Evolutionary conservation across 2,888 invertebrate genomes (phyloP).

Genomic region (Tuberolachnus salignus): DNA sequence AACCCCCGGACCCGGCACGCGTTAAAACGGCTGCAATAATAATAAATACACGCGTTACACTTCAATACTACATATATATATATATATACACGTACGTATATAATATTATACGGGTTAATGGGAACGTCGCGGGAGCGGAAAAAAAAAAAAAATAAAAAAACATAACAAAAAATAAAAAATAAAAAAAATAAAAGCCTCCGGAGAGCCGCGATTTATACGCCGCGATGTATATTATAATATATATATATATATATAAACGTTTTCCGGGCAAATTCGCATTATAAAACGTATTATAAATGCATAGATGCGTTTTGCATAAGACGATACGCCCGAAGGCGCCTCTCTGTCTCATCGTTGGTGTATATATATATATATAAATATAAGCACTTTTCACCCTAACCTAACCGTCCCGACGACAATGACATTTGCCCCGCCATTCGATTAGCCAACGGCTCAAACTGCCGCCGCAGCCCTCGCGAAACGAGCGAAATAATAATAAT

Average conservation of each 20-base stretch:
- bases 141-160: slow-evolving; percentile 15
- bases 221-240: slow-evolving; percentile 21
- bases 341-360: not conserved
- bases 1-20: not conserved
- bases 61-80: no score
- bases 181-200: slow-evolving; percentile 4
- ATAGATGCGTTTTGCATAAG: slow-evolving; percentile 57
- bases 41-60: slow-evolving; percentile 32
- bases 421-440: slow-evolving; percentile 53
- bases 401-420: slow-evolving; percentile 33
- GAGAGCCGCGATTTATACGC: slow-evolving; percentile 34
- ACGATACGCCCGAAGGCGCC: slow-evolving; percentile 53
- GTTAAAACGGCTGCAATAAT: slow-evolving; percentile 40
- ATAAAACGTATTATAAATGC: slow-evolving; percentile 56
- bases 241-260: slow-evolving; percentile 24
- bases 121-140: not conserved
- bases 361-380: not conserved
- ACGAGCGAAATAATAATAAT: not conserved
- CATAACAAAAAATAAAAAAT: no score
- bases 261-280: slow-evolving; percentile 55
- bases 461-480: not conserved
- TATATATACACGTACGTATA: no score
- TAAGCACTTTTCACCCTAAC: slow-evolving; percentile 19
- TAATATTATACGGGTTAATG: slow-evolving; percentile 44
- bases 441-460: slow-evolving; percentile 30